Evolutionary conservation across 2,113 vertebrate genomes (phyloP), one percentile per base, ranked within the genome.

Genomic region (Glareola pratincola): DNA sequence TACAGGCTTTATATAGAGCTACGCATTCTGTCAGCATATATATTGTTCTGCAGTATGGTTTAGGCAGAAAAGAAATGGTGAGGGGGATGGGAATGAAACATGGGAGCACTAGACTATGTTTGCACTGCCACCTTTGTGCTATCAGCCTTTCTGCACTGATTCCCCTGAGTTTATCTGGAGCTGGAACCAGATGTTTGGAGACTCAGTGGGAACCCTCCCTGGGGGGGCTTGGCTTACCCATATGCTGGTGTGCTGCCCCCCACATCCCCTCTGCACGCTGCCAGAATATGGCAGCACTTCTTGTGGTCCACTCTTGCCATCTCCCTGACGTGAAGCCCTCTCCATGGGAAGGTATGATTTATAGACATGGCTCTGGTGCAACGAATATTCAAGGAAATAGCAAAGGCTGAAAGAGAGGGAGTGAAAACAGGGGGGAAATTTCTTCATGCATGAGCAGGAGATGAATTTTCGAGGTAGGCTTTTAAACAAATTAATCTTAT

Each of bases 251-350:
- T 1, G 2, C 32, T 90, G n/a, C 27, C 16, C 26, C 8, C 27
- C 12, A 10, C 2, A 0, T 4, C 16, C 11, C 4, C 9, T 43
- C 15, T 34, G 16, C 2, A 0, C 30, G 10, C 62, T 83, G 30
- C 48, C 30, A 56, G 45, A 60, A 16, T 48, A 79, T 18, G 45
- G 34, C 43, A 79, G 26, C 3, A 1, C 24, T 11, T 64, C 45
- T 83, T 60, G 8, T n/a, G 15, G 18, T 56, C 48, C 14, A 21
- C 10, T 92, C 76, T 17, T 64, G 1, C 13, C 23, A 14, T 39
- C 9, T 60, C 8, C 30, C 34, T 60, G 53, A 23, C 30, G 7
- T 64, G 39, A 79, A 85, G 36, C 12, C n/a, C 27, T 39, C 41
- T 79, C 30, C 12, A 6, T 6, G 12, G 41, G 12, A 67, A 51